Conservation (phyloP, 2,888 invertebrate species). For the Torymus auratus region DNA sequence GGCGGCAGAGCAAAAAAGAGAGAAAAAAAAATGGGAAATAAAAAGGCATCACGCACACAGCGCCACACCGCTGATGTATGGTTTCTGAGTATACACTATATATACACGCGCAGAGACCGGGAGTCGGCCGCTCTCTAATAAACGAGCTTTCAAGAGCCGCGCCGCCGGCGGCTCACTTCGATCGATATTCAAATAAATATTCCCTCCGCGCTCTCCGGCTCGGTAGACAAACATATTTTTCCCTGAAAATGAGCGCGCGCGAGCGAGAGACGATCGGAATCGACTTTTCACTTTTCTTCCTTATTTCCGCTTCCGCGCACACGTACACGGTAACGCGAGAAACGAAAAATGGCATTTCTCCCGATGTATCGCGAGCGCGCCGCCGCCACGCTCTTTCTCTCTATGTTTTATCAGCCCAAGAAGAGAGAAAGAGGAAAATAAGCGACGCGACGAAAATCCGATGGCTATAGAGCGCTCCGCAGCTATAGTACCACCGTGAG, state of each 20-base stretch:
- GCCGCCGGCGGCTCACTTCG: not conserved
- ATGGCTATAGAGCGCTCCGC: too few relatives aligned
- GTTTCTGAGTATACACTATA: not conserved
- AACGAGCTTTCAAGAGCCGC: slow-evolving; percentile 14
- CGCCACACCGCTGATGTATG: not conserved
- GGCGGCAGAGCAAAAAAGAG: not conserved
- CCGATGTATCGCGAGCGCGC: too few relatives aligned
- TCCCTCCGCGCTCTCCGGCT: not conserved
- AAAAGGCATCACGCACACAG: not conserved
- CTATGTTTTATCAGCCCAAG: too few relatives aligned
- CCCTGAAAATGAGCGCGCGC: slow-evolving; percentile 8
- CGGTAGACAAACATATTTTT: slow-evolving; percentile 10
- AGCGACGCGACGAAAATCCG: too few relatives aligned
- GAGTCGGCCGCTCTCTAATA: not conserved
- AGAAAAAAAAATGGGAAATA: slow-evolving; percentile 11
- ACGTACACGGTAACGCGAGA: not conserved
- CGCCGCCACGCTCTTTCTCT: too few relatives aligned
- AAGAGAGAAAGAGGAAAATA: too few relatives aligned
- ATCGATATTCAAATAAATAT: slow-evolving; percentile 53
- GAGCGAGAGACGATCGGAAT: not conserved
- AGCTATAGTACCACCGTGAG: too few relatives aligned
- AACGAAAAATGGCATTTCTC: too few relatives aligned
- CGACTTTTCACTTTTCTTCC: slow-evolving; percentile 21
- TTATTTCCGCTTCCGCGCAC: not conserved
- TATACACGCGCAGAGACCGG: not conserved